Conservation (phyloP, 2,113 vertebrate genomes). For the Bettongia penicillata region DNA sequence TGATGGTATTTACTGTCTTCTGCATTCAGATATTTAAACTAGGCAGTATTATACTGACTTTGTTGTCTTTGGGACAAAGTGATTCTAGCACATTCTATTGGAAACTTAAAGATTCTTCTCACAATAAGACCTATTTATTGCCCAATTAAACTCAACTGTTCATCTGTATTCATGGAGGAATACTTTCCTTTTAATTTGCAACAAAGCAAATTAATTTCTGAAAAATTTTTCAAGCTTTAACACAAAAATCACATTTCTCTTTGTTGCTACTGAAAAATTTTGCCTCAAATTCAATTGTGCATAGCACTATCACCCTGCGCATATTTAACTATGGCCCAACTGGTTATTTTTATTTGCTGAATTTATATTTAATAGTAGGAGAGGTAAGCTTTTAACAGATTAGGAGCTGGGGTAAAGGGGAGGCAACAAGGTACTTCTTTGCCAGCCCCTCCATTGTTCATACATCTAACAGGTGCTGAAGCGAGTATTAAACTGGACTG, state of each 20-base stretch:
- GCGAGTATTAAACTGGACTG: background rate
- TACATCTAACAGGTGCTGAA: background rate
- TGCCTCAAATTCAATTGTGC: background rate
- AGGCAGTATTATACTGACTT: background rate
- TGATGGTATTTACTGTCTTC: background rate
- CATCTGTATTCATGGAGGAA: background rate
- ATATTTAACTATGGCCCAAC: background rate
- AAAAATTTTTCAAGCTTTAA: background rate
- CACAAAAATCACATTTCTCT: background rate
- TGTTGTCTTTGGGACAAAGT: background rate
- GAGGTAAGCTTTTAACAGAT: background rate
- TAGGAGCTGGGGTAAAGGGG: background rate
- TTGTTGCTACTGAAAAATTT: background rate
- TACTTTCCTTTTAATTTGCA: slow-evolving; percentile 10
- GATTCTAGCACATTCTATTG: background rate
- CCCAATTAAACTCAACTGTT: background rate
- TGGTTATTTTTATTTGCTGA: background rate
- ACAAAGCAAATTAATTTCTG: background rate
- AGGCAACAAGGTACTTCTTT: background rate
- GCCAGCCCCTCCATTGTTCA: background rate
- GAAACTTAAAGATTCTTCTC: slow-evolving; percentile 7
- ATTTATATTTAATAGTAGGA: background rate
- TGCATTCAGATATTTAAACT: too few relatives aligned
- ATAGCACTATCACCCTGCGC: background rate
- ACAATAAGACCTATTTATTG: background rate